phyloP scores from a whole-genome alignment of 2,113 vertebrate species.

The Mionectes macconnelli region DNA sequence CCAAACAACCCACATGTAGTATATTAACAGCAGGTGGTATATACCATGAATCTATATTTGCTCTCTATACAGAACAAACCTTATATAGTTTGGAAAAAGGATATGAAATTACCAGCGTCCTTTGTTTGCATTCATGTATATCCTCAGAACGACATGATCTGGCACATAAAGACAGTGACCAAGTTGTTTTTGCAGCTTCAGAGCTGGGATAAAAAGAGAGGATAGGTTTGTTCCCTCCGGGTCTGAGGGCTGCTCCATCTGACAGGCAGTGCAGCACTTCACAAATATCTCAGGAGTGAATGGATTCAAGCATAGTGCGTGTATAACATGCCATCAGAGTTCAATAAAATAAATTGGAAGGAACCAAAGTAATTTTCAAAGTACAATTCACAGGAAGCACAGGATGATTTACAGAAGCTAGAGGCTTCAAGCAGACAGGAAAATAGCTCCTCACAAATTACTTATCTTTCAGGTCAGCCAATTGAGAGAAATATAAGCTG shows the following conservation, averaged over 20 bases:
- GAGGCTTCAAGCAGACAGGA: neutral
- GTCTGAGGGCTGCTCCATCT: neutral
- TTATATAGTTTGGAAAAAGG: neutral
- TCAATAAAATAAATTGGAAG: slow-evolving; percentile 38
- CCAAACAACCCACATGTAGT: neutral
- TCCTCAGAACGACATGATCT: neutral
- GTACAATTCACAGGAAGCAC: slow-evolving; percentile 6
- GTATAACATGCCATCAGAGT: neutral
- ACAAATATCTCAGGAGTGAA: neutral
- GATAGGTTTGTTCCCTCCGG: neutral
- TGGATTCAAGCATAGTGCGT: neutral
- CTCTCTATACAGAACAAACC: neutral
- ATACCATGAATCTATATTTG: neutral
- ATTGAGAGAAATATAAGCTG: neutral
- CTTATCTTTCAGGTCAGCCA: neutral
- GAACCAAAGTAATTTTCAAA: slow-evolving; percentile 28
- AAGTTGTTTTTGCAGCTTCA: neutral
- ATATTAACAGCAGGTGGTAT: neutral
- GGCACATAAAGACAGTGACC: neutral
- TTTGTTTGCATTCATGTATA: neutral
- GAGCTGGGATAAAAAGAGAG: neutral
- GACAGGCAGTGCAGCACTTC: neutral
- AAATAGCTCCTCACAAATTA: slow-evolving; percentile 17
- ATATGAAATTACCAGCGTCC: neutral
- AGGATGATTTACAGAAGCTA: slow-evolving; percentile 9